Percentiles rank a stretch among this genome's conserved stretches.
phyloP scores from a whole-genome alignment of 2,797 vertebrate species.

The Notolabrus celidotus region DNA sequence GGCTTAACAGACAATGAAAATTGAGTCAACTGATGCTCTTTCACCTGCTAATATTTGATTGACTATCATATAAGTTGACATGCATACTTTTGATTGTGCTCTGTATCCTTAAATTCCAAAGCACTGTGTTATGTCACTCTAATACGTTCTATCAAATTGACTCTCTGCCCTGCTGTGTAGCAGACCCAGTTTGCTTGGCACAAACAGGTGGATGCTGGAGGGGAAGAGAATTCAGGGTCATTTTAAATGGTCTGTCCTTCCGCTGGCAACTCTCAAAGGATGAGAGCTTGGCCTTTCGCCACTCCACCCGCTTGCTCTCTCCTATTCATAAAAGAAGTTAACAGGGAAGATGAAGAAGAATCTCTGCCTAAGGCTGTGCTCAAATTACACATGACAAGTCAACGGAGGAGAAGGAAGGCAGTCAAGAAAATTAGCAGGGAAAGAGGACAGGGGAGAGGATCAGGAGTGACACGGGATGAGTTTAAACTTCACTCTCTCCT shows the following conservation, averaged over 20 bases:
- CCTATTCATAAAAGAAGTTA: conserved; percentile 48
- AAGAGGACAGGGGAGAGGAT: conserved; percentile 69
- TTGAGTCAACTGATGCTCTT: too few species aligned
- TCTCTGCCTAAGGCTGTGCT: conserved; percentile 58
- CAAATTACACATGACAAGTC: conserved; percentile 74
- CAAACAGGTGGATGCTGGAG: conserved; percentile 40
- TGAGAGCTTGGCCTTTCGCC: conserved; percentile 44
- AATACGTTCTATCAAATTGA: conserved; percentile 30
- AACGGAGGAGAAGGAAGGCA: conserved; percentile 53
- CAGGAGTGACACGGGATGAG: conserved; percentile 64
- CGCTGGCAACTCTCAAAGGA: conserved; percentile 56
- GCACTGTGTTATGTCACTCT: conserved; percentile 25
- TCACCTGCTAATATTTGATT: too few species aligned
- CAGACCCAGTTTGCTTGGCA: conserved; percentile 16
- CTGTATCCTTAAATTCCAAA: conserved; percentile 35
- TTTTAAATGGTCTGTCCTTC: conserved; percentile 62
- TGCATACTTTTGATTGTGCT: conserved; percentile 37
- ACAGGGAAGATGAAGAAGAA: conserved; percentile 44
- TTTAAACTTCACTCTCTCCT: conserved; percentile 50
- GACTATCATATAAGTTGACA: not conserved
- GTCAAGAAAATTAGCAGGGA: conserved; percentile 70
- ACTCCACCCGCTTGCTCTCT: conserved; percentile 20
- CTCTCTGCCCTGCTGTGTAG: conserved; percentile 14
- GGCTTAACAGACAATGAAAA: too few species aligned
- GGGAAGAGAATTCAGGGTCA: conserved; percentile 55